These are phyloP conservation scores for Meloidogyne hapla DNA, from an alignment of 1,140 invertebrate genomes.

Conservation along the genomic window DNA sequence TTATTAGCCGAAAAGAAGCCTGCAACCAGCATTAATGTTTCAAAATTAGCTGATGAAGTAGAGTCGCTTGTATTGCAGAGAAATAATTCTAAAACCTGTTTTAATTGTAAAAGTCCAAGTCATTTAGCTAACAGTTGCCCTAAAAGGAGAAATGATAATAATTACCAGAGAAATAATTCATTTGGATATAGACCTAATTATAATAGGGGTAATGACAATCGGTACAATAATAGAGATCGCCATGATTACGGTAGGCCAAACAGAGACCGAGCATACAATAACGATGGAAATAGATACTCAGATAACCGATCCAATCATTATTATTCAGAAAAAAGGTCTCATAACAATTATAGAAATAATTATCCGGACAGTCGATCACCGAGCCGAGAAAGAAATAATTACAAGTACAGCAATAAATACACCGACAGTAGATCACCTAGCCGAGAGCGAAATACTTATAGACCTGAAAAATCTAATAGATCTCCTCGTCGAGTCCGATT, in stretches of 20 bases:
- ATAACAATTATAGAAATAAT: too few species aligned
- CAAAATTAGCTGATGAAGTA: background rate
- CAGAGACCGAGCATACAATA: background rate
- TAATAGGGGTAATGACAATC: background rate
- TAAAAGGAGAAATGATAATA: background rate
- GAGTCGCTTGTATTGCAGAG: background rate
- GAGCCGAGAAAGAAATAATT: too few species aligned
- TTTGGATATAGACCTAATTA: too few species aligned
- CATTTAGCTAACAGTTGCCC: background rate
- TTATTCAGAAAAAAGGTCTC: too few species aligned
- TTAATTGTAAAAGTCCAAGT: constrained; percentile 14
- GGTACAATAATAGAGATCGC: background rate
- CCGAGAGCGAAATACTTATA: background rate
- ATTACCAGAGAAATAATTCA: background rate
- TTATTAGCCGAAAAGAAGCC: background rate
- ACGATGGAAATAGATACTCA: too few species aligned
- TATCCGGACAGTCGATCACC: too few species aligned
- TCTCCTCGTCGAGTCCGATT: too few species aligned
- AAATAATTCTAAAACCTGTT: background rate
- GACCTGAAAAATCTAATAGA: too few species aligned
- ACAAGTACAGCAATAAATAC: background rate
- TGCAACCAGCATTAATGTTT: too few species aligned
- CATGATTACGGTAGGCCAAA: background rate
- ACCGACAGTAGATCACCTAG: background rate
- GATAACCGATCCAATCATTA: background rate